A percentile compares a stretch with the other conserved stretches of the same genome.
Evolutionary conservation across 2,797 vertebrate species (phyloP).

Genomic region (Diplodus sargus): DNA sequence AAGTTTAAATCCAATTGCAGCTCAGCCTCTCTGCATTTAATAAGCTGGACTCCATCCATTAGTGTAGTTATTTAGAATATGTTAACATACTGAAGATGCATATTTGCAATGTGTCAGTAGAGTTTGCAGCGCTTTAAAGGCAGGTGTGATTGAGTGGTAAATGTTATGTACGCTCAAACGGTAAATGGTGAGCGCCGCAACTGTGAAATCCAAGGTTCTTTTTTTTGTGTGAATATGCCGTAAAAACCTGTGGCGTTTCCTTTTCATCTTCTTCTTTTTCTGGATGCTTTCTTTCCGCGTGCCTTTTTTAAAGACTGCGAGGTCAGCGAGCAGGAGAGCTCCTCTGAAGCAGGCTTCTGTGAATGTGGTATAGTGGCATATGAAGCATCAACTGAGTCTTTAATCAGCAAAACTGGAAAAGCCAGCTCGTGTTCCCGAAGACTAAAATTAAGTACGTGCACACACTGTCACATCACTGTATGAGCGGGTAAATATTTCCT

Average conservation of each 20-base stretch:
- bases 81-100: neutral
- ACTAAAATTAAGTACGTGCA: neutral
- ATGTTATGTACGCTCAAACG: neutral
- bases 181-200: neutral
- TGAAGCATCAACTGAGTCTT: conserved; percentile 16
- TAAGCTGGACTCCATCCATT: neutral
- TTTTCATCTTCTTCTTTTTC: neutral
- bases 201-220: neutral
- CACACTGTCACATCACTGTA: neutral
- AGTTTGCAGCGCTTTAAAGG: neutral
- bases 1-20: neutral
- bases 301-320: neutral
- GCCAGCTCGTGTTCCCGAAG: neutral
- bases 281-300: neutral
- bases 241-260: neutral
- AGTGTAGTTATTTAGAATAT: neutral
- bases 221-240: neutral
- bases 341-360: conserved; percentile 1
- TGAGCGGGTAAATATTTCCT: neutral
- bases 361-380: neutral
- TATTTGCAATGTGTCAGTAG: neutral
- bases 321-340: neutral
- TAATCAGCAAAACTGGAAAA: conserved; percentile 4
- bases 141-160: neutral
- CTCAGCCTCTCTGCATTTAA: neutral